phyloP scores from a whole-genome alignment of 2,797 vertebrate species.

The Sylvia borin region DNA sequence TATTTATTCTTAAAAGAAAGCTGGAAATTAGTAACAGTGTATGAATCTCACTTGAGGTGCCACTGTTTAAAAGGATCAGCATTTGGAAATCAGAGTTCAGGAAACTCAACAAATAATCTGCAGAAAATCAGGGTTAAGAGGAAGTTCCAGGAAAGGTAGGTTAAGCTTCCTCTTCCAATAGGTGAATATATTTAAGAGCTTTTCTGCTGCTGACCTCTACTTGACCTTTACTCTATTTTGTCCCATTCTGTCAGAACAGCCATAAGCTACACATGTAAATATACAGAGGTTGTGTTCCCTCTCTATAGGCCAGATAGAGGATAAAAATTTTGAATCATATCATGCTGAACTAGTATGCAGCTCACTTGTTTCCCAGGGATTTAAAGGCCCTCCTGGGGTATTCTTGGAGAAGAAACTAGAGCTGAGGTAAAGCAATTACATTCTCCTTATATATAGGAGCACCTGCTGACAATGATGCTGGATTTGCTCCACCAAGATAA shows the following conservation, averaged over 20 bases:
- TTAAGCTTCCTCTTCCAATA: background rate
- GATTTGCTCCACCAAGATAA: background rate
- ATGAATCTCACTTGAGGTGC: background rate
- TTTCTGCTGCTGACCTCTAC: background rate
- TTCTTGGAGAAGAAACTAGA: background rate
- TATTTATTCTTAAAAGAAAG: background rate
- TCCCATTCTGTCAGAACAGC: background rate
- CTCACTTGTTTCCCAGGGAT: background rate
- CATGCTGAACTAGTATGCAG: background rate
- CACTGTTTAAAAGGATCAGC: background rate
- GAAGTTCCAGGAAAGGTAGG: background rate
- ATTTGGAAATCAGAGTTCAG: background rate
- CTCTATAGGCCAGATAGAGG: background rate
- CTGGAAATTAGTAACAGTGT: background rate
- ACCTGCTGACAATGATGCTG: background rate
- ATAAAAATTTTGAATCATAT: background rate
- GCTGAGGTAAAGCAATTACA: background rate
- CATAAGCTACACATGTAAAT: background rate
- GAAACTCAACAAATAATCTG: background rate
- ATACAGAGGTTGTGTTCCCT: background rate
- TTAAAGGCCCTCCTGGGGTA: background rate
- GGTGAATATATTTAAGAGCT: background rate
- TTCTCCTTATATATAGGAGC: background rate
- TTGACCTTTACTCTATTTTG: background rate
- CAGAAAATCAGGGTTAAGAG: background rate